Evolutionary conservation across 2,797 vertebrate species (phyloP), one percentile per base, ranked within the genome.

Genomic region (Neosalanx taihuensis): DNA sequence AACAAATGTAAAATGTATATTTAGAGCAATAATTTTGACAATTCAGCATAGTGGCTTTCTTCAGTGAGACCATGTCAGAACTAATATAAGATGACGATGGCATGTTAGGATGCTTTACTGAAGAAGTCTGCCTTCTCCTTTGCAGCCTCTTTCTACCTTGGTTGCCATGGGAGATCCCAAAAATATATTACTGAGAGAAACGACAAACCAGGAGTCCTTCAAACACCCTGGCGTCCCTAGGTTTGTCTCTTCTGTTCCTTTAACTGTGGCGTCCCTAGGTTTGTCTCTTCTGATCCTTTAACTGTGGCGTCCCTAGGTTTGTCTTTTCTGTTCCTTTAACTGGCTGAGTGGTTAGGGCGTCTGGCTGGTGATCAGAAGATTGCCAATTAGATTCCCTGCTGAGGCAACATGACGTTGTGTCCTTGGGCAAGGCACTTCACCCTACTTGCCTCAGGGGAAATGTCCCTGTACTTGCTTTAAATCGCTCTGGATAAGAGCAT

Each of bases 151-250:
- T 70, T 41, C 69, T 31, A 82, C 80, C 17, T 80, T 71, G 0
- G 67, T 88, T 59, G n/a, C 26, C 7, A 76, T 88, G 57, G 83
- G 87, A 65, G 78, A 89, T 78, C 76, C 71, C 46, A 31, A 53
- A 51, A 86, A 79, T 79, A 79, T 63, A 49, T 13, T 51, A 5
- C 76, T 87, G 59, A 83, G 20, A 59, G 10, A 78, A 74, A 89
- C 82, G 0, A 87, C 76, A 18, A 60, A 87, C 0, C 12, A 59
- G 18, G 58, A 57, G 4, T 80, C 82, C 23, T 89, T 88, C 75
- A 63, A 9, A 35, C 18, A 30, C 5, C 72, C 76, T 0, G 9
- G 6, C 20, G 70, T 18, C 26, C 61, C 46, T 60, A 84, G 84
- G 86, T 88, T 78, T 66, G 62, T 60, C 9, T 46, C 20, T 57